These are phyloP conservation scores for Leptoteleia sp. DNA, from an alignment of 1,140 invertebrate genomes.

Conservation along the genomic window DNA sequence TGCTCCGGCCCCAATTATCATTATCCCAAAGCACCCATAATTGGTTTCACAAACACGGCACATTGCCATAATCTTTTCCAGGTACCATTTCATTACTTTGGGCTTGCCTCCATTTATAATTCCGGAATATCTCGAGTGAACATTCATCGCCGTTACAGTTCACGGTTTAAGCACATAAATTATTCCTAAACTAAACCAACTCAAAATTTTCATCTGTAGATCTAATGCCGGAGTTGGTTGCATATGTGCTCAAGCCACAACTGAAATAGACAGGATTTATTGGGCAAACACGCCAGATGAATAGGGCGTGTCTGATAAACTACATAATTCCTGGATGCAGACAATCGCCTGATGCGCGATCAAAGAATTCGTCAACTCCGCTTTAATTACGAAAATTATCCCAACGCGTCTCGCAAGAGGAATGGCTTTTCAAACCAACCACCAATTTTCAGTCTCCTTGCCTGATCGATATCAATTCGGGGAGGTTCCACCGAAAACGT, in stretches of 20 bases:
- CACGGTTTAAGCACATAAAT: slow-evolving; percentile 54
- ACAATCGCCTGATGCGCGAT: slow-evolving; percentile 52
- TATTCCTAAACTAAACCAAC: slow-evolving; percentile 55
- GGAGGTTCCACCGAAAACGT: no score
- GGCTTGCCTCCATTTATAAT: slow-evolving; percentile 38
- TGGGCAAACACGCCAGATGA: slow-evolving; percentile 65
- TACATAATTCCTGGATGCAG: slow-evolving; percentile 36
- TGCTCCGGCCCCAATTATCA: no score
- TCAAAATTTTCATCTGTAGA: slow-evolving; percentile 62
- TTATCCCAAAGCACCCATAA: slow-evolving; percentile 1
- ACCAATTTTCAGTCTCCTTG: background rate
- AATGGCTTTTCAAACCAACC: background rate
- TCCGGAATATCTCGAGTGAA: slow-evolving; percentile 25
- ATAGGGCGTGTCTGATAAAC: slow-evolving; percentile 68
- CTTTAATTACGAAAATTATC: slow-evolving; percentile 31
- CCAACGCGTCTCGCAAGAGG: background rate
- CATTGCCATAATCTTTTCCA: slow-evolving; percentile 2
- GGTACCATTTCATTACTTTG: background rate
- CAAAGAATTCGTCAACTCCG: slow-evolving; percentile 39
- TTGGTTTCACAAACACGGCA: slow-evolving; percentile 1
- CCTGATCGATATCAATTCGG: no score
- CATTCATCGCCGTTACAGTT: slow-evolving; percentile 42
- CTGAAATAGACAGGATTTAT: slow-evolving; percentile 67
- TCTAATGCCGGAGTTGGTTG: slow-evolving; percentile 58
- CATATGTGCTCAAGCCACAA: slow-evolving; percentile 62